A percentile compares a stretch with the other conserved stretches of the same genome.
Evolutionary conservation across 2,113 vertebrate genomes (phyloP).

Genomic region (Brachyhypopomus gauderio): DNA sequence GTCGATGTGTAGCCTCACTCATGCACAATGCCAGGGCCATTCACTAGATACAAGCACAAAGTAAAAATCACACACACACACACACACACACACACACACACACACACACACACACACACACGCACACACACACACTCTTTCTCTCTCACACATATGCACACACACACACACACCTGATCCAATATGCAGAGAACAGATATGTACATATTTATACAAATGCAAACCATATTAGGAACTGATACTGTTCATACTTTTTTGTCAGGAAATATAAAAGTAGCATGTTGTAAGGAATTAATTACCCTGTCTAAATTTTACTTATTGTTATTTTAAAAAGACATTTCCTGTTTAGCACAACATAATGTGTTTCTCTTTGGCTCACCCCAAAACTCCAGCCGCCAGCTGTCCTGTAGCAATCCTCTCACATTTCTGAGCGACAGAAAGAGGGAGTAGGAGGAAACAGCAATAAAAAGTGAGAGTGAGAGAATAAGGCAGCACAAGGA

Average conservation of each 20-base stretch:
- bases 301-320: constrained; percentile 41
- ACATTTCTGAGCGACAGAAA: constrained; percentile 45
- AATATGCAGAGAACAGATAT: constrained; percentile 1
- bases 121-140: too few relatives aligned
- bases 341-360: constrained; percentile 55
- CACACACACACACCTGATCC: constrained; percentile 9
- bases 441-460: constrained; percentile 41
- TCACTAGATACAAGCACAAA: constrained; percentile 4
- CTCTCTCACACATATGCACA: neutral
- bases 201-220: constrained; percentile 11
- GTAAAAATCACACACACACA: constrained; percentile 26
- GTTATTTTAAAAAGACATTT: constrained; percentile 49
- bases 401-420: constrained; percentile 48
- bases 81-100: too few relatives aligned
- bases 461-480: constrained; percentile 59
- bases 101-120: too few relatives aligned
- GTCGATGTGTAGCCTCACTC: constrained; percentile 40
- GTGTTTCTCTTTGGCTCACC: constrained; percentile 49
- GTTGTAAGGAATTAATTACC: constrained; percentile 38
- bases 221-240: constrained; percentile 22
- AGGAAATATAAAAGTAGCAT: constrained; percentile 41
- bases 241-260: constrained; percentile 27
- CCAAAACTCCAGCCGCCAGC: constrained; percentile 35
- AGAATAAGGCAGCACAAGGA: constrained; percentile 64
- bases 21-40: constrained; percentile 30